phyloP scores from a whole-genome alignment of 2,888 invertebrate species.

The Cheilosia grossa region DNA sequence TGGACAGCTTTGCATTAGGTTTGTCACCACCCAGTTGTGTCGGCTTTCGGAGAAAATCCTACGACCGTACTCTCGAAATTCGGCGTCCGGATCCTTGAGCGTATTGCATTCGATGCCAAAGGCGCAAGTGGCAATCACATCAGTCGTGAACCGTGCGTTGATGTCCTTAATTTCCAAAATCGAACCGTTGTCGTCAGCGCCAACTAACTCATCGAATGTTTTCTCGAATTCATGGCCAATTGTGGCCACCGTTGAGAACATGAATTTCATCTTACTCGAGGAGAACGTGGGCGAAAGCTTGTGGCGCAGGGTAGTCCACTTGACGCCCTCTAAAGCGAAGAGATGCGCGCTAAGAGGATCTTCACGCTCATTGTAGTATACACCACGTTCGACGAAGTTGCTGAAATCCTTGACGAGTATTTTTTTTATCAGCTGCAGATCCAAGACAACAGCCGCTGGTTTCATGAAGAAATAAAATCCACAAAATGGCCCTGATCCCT shows the following conservation, averaged over 20 bases:
- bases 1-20: slow-evolving; percentile 76
- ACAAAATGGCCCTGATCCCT: neutral
- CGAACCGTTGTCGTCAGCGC: neutral
- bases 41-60: neutral
- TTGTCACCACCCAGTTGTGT: slow-evolving; percentile 45
- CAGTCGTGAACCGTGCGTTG: slow-evolving; percentile 83
- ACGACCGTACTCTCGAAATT: neutral
- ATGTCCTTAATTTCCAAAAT: slow-evolving; percentile 81
- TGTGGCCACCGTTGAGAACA: neutral
- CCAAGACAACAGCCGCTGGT: neutral
- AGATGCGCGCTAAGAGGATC: slow-evolving; percentile 10
- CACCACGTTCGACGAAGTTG: neutral
- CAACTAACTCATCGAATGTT: neutral
- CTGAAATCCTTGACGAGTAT: slow-evolving; percentile 1
- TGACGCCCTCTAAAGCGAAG: neutral
- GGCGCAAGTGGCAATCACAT: slow-evolving; percentile 84
- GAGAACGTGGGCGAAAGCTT: neutral
- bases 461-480: slow-evolving; percentile 1
- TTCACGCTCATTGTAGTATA: neutral
- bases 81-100: slow-evolving; percentile 75
- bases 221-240: neutral
- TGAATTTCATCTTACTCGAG: slow-evolving; percentile 3
- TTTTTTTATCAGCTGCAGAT: neutral
- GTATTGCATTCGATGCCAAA: slow-evolving; percentile 84
- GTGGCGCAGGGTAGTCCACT: neutral